Conservation (phyloP, 2,113 vertebrate genomes). For the Scalopus aquaticus region DNA sequence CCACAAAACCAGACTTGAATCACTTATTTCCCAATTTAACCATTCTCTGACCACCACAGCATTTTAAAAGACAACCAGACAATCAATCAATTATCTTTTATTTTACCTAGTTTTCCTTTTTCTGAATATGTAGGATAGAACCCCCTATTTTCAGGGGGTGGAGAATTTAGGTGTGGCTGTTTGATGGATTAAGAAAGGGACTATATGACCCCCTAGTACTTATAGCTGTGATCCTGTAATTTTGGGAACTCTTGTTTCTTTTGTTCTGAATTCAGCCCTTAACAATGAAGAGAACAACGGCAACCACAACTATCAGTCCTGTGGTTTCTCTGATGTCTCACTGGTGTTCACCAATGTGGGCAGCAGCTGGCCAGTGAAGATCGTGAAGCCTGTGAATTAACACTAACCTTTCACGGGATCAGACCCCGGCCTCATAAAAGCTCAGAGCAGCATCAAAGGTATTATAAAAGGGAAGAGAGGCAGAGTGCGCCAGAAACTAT, state of each 20-base stretch:
- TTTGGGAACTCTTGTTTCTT: slow-evolving; percentile 11
- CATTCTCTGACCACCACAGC: neutral
- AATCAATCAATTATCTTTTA: slow-evolving; percentile 5
- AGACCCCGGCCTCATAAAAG: slow-evolving; percentile 31
- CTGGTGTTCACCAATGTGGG: neutral
- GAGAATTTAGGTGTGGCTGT: neutral
- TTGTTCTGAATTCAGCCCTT: neutral
- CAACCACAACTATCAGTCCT: neutral
- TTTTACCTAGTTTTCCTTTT: neutral
- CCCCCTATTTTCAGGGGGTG: neutral
- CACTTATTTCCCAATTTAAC: slow-evolving; percentile 48
- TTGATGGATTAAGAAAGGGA: neutral
- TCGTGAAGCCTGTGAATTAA: neutral
- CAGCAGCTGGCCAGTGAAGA: neutral
- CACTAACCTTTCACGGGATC: neutral
- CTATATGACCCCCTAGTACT: neutral
- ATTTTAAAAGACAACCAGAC: slow-evolving; percentile 28
- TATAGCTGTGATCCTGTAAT: neutral
- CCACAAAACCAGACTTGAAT: neutral
- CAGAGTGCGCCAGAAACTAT: neutral
- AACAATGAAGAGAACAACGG: neutral
- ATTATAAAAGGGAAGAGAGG: slow-evolving; percentile 30
- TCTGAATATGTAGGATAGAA: neutral
- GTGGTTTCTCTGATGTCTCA: slow-evolving; percentile 33
- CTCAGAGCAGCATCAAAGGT: slow-evolving; percentile 59